These are phyloP conservation scores for Chaetodon trifascialis DNA, from an alignment of 2,113 vertebrate genomes.

Conservation along the genomic window DNA sequence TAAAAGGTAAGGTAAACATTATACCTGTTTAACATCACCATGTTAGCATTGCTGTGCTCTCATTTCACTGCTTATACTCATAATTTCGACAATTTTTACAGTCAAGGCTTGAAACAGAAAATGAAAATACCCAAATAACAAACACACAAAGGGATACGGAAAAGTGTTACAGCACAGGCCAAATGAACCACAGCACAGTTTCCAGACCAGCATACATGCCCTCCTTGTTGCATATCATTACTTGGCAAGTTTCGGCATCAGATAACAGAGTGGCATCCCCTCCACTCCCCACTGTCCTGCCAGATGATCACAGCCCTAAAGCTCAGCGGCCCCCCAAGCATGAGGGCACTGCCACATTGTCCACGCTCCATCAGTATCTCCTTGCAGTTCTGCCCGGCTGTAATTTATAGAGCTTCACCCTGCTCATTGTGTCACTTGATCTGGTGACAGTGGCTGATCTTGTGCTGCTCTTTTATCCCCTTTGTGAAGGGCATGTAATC, in stretches of 20 bases:
- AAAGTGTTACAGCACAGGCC: neutral
- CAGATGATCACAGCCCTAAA: constrained; percentile 69
- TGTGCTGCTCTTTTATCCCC: constrained; percentile 60
- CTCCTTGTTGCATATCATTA: constrained; percentile 5
- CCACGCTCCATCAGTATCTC: constrained; percentile 56
- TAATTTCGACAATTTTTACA: neutral
- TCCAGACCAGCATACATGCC: neutral
- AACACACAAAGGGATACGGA: no score
- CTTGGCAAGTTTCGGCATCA: constrained; percentile 64
- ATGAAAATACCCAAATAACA: neutral
- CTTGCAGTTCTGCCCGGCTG: constrained; percentile 51
- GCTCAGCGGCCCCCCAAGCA: constrained; percentile 37
- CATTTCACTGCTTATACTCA: no score
- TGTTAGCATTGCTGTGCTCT: neutral
- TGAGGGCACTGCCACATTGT: constrained; percentile 46
- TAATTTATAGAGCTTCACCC: constrained; percentile 63
- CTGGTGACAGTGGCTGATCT: constrained; percentile 63
- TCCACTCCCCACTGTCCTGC: constrained; percentile 32
- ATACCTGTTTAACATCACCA: neutral
- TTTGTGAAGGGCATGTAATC: constrained; percentile 59
- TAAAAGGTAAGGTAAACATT: no score
- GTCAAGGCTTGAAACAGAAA: neutral
- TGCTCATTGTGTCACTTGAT: constrained; percentile 72
- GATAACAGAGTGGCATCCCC: constrained; percentile 13
- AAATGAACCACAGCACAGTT: neutral